A percentile compares a stretch with the other conserved stretches of the same genome.
These are phyloP conservation scores for Cepaea hortensis DNA, from an alignment of 2,888 invertebrate genomes.

Conservation along the genomic window DNA sequence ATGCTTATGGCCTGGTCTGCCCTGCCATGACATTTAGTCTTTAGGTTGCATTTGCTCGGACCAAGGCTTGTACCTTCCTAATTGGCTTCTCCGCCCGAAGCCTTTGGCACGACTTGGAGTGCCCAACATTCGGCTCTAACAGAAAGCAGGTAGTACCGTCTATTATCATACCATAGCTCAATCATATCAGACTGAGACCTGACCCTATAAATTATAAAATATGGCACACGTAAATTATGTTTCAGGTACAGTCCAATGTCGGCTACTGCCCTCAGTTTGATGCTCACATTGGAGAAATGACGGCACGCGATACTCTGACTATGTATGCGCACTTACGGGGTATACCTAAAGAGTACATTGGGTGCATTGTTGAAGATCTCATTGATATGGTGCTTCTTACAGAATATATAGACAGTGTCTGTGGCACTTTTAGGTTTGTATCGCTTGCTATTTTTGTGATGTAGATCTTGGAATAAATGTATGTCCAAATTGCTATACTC, in stretches of 20 bases:
- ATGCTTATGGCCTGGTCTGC: too few species aligned
- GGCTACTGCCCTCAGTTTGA: constrained; percentile 95
- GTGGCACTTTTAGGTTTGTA: constrained; percentile 62
- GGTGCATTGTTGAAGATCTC: constrained; percentile 61
- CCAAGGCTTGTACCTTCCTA: too few species aligned
- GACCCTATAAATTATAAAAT: too few species aligned
- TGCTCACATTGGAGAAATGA: constrained; percentile 87
- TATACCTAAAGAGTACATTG: constrained; percentile 64
- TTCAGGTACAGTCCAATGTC: constrained; percentile 84
- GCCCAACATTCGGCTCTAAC: too few species aligned
- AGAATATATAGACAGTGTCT: constrained; percentile 62
- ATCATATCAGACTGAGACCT: too few species aligned
- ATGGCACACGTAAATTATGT: too few species aligned
- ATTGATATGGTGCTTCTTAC: constrained; percentile 61
- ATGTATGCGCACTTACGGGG: constrained; percentile 84
- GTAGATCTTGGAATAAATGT: neutral
- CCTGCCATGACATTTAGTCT: too few species aligned
- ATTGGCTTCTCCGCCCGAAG: too few species aligned
- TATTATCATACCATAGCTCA: too few species aligned
- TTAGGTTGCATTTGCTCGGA: too few species aligned
- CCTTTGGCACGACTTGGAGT: too few species aligned
- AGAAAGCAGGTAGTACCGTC: too few species aligned
- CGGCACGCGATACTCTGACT: constrained; percentile 84
- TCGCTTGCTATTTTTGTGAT: neutral
- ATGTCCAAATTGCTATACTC: neutral